These are phyloP conservation scores for Apodemia mormo DNA, from an alignment of 2,888 invertebrate genomes.

Conservation along the genomic window DNA sequence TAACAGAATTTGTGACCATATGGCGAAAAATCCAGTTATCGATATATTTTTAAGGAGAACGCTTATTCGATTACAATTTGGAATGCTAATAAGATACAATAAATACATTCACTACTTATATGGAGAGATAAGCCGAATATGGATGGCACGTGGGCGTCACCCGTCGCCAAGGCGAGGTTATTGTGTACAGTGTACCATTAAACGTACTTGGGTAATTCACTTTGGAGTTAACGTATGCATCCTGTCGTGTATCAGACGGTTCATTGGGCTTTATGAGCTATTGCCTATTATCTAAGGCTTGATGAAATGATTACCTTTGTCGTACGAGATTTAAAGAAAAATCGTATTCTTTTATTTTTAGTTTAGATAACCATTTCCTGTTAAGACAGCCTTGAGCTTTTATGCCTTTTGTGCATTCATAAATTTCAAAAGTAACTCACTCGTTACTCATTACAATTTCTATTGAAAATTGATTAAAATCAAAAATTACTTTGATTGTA, in stretches of 20 bases:
- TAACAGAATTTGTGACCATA: conserved; percentile 47
- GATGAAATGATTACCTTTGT: conserved; percentile 6
- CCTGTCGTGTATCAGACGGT: conserved; percentile 62
- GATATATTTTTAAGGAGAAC: conserved; percentile 55
- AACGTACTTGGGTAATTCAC: conserved; percentile 65
- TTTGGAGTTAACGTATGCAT: conserved; percentile 54
- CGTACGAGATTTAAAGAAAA: neutral
- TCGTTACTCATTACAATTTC: too few species aligned
- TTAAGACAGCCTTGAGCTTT: neutral
- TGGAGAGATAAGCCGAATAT: conserved; percentile 65
- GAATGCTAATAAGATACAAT: conserved; percentile 57
- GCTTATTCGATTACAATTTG: conserved; percentile 40
- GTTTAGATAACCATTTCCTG: neutral
- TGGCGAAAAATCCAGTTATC: conserved; percentile 51
- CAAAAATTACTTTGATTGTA: too few species aligned
- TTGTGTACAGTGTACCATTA: conserved; percentile 59
- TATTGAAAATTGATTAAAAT: too few species aligned
- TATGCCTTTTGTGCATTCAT: neutral
- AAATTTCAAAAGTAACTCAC: too few species aligned
- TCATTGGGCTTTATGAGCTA: conserved; percentile 59
- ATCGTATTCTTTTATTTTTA: neutral
- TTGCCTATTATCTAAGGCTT: conserved; percentile 11
- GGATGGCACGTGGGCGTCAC: conserved; percentile 63
- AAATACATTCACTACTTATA: conserved; percentile 68
- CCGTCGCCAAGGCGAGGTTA: conserved; percentile 54